Conservation (phyloP, 2,113 vertebrate genomes). For the Neolamprologus hecqui region DNA sequence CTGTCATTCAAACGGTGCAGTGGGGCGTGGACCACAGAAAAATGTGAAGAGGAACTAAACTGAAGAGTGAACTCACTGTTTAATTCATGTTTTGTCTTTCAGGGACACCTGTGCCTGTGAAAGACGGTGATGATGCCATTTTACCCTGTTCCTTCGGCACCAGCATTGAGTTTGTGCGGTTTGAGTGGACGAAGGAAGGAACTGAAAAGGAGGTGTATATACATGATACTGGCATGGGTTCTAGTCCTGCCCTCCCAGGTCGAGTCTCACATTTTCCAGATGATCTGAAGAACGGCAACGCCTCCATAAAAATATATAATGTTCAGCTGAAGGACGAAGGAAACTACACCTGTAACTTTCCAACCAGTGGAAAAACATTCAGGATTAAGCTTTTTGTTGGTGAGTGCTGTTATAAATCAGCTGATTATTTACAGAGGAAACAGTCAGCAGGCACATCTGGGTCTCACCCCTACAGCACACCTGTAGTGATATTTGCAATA, state of each 20-base stretch:
- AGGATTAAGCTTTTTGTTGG: neutral
- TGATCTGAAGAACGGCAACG: fast-evolving
- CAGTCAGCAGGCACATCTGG: fast-evolving
- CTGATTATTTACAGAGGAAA: fast-evolving
- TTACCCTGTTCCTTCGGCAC: neutral
- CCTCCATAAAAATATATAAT: fast-evolving
- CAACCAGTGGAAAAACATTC: fast-evolving
- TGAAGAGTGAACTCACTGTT: neutral
- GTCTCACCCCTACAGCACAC: neutral
- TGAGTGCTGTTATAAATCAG: neutral
- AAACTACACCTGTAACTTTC: neutral
- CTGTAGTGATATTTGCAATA: neutral
- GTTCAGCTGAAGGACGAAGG: fast-evolving
- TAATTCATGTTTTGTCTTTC: neutral
- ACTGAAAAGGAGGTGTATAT: fast-evolving
- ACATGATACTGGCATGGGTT: fast-evolving
- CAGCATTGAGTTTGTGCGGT: fast-evolving
- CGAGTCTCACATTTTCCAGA: fast-evolving
- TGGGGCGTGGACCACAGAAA: neutral
- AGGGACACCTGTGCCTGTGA: fast-evolving
- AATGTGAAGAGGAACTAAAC: neutral
- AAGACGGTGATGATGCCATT: fast-evolving
- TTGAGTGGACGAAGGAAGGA: neutral
- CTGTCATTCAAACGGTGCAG: neutral
- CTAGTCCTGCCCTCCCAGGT: fast-evolving